Conservation (phyloP, 2,797 vertebrate species). For the Epinephelus malabaricus region DNA sequence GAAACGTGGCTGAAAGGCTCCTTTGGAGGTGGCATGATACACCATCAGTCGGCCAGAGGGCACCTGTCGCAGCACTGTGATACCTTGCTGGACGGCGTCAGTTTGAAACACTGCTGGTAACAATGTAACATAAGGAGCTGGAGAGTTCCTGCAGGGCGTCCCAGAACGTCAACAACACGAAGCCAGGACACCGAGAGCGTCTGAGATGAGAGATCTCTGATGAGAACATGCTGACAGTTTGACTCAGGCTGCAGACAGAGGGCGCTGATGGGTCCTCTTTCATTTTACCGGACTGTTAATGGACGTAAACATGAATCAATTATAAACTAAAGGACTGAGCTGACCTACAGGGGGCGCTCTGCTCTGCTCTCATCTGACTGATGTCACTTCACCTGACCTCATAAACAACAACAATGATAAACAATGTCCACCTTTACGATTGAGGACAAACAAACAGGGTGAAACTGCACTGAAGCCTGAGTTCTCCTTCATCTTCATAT, state of each 20-base stretch:
- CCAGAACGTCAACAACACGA: no score
- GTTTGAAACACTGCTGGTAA: no score
- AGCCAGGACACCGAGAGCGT: no score
- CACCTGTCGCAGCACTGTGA: no score
- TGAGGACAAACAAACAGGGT: background rate
- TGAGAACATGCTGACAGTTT: background rate
- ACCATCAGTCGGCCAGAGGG: no score
- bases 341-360: background rate
- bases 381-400: background rate
- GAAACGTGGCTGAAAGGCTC: no score
- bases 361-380: background rate
- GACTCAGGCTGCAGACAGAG: background rate
- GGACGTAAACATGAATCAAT: background rate
- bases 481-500: conserved; percentile 3
- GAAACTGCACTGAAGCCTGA: background rate
- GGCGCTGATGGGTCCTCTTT: background rate
- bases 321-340: background rate
- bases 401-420: background rate
- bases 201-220: no score
- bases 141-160: no score
- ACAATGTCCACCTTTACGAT: background rate
- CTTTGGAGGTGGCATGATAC: no score
- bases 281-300: no score
- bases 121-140: no score
- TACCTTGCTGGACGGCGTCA: no score